These are phyloP conservation scores for Columbina picui DNA, from an alignment of 2,113 vertebrate species.

Conservation along the genomic window DNA sequence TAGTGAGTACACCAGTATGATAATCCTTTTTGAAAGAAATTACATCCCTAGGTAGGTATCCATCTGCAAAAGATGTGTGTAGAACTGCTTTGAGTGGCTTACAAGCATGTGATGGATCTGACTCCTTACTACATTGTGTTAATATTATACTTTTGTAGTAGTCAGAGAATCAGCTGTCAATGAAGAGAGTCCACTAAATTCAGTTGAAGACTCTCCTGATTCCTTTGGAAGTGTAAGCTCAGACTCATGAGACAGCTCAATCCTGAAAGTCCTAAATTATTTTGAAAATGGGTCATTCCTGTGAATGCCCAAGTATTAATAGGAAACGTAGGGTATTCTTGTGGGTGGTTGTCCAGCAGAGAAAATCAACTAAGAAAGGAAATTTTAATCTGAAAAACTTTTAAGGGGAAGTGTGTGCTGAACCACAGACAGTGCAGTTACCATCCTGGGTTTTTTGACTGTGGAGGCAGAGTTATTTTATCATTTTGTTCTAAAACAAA, in stretches of 20 bases:
- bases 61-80: not conserved
- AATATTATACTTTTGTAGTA: not conserved
- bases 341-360: not conserved
- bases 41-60: not conserved
- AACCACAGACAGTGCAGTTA: not conserved
- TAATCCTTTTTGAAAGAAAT: not conserved
- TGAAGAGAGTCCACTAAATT: not conserved
- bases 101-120: not conserved
- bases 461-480: not conserved
- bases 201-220: accelerated
- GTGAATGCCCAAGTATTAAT: not conserved
- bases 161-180: not conserved
- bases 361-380: not conserved
- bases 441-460: not conserved
- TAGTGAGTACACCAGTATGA: not conserved
- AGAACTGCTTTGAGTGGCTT: not conserved
- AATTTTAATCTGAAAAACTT: not conserved
- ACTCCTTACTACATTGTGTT: not conserved
- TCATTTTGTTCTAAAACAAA: not conserved
- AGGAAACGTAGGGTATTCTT: not conserved
- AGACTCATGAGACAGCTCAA: not conserved
- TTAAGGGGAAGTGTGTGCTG: not conserved
- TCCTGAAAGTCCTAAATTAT: not conserved
- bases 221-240: not conserved
- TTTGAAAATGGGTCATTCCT: not conserved